Conservation (phyloP, 2,113 vertebrate species). For the Callipepla californica region DNA sequence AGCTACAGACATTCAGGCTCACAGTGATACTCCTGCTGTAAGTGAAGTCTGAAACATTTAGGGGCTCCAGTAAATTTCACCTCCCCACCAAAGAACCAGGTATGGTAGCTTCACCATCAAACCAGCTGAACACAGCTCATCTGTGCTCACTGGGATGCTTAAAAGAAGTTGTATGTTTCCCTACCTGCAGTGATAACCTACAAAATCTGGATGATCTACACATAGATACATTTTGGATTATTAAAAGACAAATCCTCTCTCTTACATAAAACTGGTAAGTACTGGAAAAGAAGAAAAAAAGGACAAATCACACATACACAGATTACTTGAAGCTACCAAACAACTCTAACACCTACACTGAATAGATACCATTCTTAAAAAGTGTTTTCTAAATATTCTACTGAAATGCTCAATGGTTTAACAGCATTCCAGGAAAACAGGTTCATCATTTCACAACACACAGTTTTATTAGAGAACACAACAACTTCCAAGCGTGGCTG, state of each 20-base stretch:
- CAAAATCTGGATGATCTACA: neutral
- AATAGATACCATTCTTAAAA: neutral
- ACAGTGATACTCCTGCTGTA: neutral
- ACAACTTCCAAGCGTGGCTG: neutral
- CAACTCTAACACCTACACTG: neutral
- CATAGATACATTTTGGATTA: neutral
- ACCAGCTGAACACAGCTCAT: neutral
- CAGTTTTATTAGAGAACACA: neutral
- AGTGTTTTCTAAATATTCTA: neutral
- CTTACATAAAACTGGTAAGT: neutral
- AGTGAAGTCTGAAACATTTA: neutral
- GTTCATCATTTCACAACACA: neutral
- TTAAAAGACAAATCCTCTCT: neutral
- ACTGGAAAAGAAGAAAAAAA: neutral
- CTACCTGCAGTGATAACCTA: neutral
- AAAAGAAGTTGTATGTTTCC: neutral
- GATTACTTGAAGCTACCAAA: neutral
- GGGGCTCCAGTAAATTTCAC: neutral
- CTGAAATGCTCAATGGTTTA: neutral
- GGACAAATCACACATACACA: neutral
- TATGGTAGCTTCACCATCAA: neutral
- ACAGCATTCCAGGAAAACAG: neutral
- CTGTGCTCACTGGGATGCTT: neutral
- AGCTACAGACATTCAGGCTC: neutral
- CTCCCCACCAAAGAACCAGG: neutral